Conservation (phyloP, 2,797 vertebrate genomes). For the Peromyscus melanophrys region DNA sequence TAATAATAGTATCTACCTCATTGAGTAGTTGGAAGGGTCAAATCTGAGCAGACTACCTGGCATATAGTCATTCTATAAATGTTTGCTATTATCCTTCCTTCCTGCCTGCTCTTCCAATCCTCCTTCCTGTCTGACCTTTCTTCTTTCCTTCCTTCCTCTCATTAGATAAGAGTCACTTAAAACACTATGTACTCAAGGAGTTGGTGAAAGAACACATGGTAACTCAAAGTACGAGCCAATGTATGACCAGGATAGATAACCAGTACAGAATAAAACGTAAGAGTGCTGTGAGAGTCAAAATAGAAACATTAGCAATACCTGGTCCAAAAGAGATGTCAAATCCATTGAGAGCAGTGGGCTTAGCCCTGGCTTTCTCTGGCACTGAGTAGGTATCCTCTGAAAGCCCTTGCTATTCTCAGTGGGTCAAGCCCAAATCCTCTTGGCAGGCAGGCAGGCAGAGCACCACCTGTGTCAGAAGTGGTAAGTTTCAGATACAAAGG, state of each 20-base stretch:
- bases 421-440: slow-evolving; percentile 61
- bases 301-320: background rate
- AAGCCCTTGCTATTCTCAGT: slow-evolving; percentile 12
- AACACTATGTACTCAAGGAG: slow-evolving; percentile 59
- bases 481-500: slow-evolving; percentile 72
- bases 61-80: slow-evolving; percentile 82
- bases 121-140: slow-evolving; percentile 84
- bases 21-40: slow-evolving; percentile 66
- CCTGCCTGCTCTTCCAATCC: slow-evolving; percentile 75
- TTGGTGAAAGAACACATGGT: background rate
- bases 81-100: slow-evolving; percentile 73
- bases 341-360: background rate
- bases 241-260: background rate
- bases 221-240: background rate
- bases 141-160: slow-evolving; percentile 79
- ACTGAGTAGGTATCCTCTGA: background rate
- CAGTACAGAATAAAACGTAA: background rate
- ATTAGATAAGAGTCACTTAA: slow-evolving; percentile 58
- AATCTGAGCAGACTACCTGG: slow-evolving; percentile 76
- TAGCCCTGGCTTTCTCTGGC: slow-evolving; percentile 59
- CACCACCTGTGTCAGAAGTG: slow-evolving; percentile 41
- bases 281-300: background rate
- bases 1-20: slow-evolving; percentile 83
- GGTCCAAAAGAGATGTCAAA: background rate
- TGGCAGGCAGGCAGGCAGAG: slow-evolving; percentile 59